Percentiles rank a stretch among this genome's conserved stretches.
These are phyloP conservation scores for Leptodactylus fallax DNA, from an alignment of 2,797 vertebrate species.

Conservation along the genomic window DNA sequence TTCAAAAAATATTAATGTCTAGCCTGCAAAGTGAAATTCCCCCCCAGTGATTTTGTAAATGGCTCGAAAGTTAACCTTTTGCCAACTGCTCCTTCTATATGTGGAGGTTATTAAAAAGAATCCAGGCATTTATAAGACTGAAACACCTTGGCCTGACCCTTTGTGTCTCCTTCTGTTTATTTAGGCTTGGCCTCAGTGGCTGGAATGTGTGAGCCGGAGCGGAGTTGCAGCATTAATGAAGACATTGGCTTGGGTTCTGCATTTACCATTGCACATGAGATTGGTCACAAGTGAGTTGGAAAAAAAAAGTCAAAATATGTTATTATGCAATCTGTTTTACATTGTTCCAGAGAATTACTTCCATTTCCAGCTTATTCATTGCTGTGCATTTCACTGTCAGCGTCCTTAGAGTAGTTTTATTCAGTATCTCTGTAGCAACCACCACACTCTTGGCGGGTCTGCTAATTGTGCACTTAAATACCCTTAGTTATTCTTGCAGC, in stretches of 20 bases:
- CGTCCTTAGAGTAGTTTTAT: constrained; percentile 29
- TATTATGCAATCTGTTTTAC: constrained; percentile 67
- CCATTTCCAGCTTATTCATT: constrained; percentile 57
- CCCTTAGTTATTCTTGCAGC: background rate
- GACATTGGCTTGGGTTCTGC: constrained; percentile 98
- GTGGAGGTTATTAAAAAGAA: constrained; percentile 82
- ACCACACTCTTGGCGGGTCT: background rate
- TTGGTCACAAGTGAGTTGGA: constrained; percentile 98
- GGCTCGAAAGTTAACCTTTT: constrained; percentile 85
- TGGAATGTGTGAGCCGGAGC: constrained; percentile 98
- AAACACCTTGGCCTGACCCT: constrained; percentile 87
- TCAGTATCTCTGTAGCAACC: constrained; percentile 14
- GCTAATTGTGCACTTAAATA: constrained; percentile 24
- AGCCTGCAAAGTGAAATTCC: constrained; percentile 84
- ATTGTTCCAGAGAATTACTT: constrained; percentile 59
- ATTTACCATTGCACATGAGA: constrained; percentile 99
- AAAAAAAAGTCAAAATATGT: constrained; percentile 73
- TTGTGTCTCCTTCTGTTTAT: constrained; percentile 85
- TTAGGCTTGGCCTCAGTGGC: constrained; percentile 97
- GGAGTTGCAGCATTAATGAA: constrained; percentile 99
- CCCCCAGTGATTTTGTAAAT: constrained; percentile 83
- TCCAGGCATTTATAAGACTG: constrained; percentile 84
- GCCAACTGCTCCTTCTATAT: constrained; percentile 82
- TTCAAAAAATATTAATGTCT: constrained; percentile 89
- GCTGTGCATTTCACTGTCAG: constrained; percentile 45